Conservation (phyloP, 53 echinoderm and acorn worm species). For the Patiria pectinifera region DNA sequence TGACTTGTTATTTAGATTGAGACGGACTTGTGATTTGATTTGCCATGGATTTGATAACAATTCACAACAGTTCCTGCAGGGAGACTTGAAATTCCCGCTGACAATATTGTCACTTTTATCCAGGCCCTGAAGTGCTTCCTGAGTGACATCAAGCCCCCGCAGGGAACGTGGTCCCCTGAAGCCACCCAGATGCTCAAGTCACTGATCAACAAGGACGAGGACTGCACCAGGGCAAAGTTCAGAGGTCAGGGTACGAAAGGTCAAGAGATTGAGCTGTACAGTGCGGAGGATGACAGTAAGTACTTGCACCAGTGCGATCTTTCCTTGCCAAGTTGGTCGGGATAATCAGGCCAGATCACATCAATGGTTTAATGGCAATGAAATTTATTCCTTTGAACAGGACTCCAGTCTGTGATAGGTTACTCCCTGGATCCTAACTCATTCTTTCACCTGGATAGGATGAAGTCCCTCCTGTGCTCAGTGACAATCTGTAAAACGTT, state of each 20-base stretch:
- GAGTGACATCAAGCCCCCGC: slow-evolving; percentile 35
- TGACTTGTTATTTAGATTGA: too few species aligned
- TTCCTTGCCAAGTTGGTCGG: background rate
- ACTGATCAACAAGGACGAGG: slow-evolving; percentile 15
- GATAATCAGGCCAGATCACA: too few species aligned
- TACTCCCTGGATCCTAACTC: too few species aligned
- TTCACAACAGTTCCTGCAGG: background rate
- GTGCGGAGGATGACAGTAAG: slow-evolving; percentile 6
- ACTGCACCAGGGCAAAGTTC: slow-evolving; percentile 49
- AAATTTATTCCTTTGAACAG: background rate
- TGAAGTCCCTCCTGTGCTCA: too few species aligned
- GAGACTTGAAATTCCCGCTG: background rate
- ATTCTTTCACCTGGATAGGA: too few species aligned
- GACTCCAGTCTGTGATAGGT: background rate
- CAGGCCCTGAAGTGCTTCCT: slow-evolving; percentile 68
- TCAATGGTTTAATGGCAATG: too few species aligned
- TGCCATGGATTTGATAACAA: too few species aligned
- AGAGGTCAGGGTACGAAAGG: slow-evolving; percentile 48
- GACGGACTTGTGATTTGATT: too few species aligned
- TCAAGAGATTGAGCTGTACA: slow-evolving; percentile 55
- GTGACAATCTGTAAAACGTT: too few species aligned
- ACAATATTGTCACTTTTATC: background rate
- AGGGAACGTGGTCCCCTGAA: slow-evolving; percentile 30
- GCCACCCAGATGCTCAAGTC: slow-evolving; percentile 39
- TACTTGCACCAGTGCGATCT: background rate